Base-by-base conservation (phyloP, 2,797 vertebrate genomes). In the Knipowitschia caucasica region DNA sequence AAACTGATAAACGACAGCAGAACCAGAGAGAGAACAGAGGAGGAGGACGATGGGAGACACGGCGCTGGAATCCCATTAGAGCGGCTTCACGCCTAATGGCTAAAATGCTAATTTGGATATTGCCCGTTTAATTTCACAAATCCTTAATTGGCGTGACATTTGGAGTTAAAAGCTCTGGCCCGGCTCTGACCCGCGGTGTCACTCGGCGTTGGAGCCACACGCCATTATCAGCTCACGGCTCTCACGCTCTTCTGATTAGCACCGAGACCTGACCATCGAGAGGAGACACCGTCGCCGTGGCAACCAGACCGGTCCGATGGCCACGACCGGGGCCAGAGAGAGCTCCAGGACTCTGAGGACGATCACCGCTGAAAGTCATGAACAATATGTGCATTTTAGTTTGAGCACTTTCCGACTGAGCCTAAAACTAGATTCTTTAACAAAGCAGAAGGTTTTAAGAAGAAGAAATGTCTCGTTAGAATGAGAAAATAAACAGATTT, bases 241-340 rank as follows among this genome's bases (percentile, higher is more conserved):
- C n/a, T 82, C 75, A 78, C 69, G 59, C 66, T 23, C 59, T 65
- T 73, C 73, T 78, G 77, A 86, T 85, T 85, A 86, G 83, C 84
- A 87, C 83, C 71, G 74, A 43, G 64, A 69, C 77, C 83, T 83
- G 82, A 88, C 87, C 82, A 71, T 82, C 80, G 77, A 12, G 60
- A 53, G 67, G 82, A 79, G 85, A 84, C 69, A 69, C 67, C 25
- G 87, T 90, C 86, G 84, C 87, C 83, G 73, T 65, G 85, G 86
- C 87, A 89, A 89, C 87, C 67, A 38, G 74, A 73, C 62, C 71
- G 24, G 80, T 74, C 71, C 71, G 69, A 63, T 67, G 45, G 53
- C 63, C 56, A 62, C 66, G 71, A 84, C 61, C 61, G n/a, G 61
- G 49, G 61, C 50, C 44, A 55, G 61, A 64, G 8, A 31, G 35